Conservation (phyloP, 2,113 vertebrate genomes). For the Sturnus vulgaris region DNA sequence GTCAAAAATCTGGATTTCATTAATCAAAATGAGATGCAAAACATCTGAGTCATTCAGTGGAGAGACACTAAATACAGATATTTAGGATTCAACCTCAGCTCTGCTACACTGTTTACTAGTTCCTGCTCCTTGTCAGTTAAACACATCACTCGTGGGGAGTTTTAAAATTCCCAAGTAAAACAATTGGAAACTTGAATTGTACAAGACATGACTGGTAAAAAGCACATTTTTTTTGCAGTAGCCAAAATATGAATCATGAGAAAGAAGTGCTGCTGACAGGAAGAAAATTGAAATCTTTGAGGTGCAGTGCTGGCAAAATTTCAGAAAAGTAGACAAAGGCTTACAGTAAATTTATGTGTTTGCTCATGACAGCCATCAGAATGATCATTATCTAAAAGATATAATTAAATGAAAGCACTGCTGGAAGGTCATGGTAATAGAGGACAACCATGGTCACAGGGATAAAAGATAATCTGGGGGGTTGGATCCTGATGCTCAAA, state of each 20-base stretch:
- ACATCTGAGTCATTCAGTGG: not conserved
- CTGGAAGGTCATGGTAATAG: not conserved
- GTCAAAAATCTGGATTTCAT: not conserved
- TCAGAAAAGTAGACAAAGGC: conserved; percentile 30
- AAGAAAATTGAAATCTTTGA: conserved; percentile 35
- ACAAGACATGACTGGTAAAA: not conserved
- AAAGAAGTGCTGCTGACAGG: conserved; percentile 5
- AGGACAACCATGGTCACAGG: not conserved
- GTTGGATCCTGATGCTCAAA: not conserved
- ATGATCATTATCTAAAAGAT: not conserved
- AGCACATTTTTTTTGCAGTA: not conserved
- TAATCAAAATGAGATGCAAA: not conserved
- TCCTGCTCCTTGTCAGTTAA: not conserved
- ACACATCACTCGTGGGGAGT: not conserved
- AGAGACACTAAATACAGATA: not conserved
- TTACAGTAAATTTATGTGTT: conserved; percentile 1
- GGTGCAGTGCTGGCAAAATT: conserved; percentile 27
- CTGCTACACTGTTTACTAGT: not conserved
- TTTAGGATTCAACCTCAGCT: not conserved
- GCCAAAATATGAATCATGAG: not conserved
- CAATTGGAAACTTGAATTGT: not conserved
- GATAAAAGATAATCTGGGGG: not conserved
- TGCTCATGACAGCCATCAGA: not conserved
- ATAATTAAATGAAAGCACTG: not conserved
- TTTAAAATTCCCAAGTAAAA: not conserved